Evolutionary conservation across 2,113 vertebrate species (phyloP).

Genomic region (Oreochromis tanganicae): DNA sequence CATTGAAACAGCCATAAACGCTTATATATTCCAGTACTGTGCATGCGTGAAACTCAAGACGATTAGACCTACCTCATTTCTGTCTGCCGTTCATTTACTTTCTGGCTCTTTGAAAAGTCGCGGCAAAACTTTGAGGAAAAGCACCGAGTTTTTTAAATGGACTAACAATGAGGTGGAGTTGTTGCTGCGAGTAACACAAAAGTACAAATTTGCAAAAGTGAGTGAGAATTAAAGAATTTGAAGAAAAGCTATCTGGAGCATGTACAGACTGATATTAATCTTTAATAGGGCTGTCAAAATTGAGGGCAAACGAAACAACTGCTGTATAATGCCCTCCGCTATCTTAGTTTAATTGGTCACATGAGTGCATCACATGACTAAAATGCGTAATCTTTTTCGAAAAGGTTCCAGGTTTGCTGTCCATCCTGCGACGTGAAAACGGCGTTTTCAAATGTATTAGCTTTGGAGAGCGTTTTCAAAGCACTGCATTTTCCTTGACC

Average conservation of each 20-base stretch:
- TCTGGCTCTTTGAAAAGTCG: not conserved
- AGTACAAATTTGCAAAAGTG: not conserved
- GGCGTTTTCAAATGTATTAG: not conserved
- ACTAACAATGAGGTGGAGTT: not conserved
- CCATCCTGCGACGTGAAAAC: not conserved
- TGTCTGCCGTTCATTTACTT: not conserved
- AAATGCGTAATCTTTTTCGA: not conserved
- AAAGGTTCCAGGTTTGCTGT: not conserved
- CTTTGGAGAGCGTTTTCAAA: not conserved
- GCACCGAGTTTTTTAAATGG: not conserved
- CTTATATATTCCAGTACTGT: not conserved
- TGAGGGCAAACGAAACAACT: not conserved
- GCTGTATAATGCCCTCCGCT: not conserved
- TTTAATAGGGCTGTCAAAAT: not conserved
- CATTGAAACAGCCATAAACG: not conserved
- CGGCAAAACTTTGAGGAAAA: not conserved
- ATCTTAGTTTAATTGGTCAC: not conserved
- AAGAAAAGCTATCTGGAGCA: not conserved
- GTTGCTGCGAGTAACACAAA: not conserved
- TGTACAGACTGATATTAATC: not conserved
- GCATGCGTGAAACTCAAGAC: not conserved
- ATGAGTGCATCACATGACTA: not conserved
- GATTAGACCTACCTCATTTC: rapidly evolving
- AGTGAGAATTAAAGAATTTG: not conserved
- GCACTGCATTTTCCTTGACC: not conserved